Percentiles rank a stretch among this genome's conserved stretches.
phyloP scores from a whole-genome alignment of 2,797 vertebrate genomes.

The Syngnathus rostellatus region DNA sequence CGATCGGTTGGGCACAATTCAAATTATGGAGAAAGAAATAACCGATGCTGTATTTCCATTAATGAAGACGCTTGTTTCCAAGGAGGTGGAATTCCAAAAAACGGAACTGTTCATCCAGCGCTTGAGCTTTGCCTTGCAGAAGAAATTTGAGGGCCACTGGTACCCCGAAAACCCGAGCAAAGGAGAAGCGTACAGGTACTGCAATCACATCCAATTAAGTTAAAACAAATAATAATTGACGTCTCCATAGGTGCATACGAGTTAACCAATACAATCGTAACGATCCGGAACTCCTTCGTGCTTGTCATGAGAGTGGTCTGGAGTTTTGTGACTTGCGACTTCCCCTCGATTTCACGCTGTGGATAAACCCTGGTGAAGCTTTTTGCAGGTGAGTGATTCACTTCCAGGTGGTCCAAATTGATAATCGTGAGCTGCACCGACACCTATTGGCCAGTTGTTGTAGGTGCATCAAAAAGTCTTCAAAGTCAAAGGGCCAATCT shows the following conservation, averaged over 20 bases:
- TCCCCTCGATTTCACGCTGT: constrained; percentile 64
- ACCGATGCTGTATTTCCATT: constrained; percentile 73
- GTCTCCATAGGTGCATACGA: constrained; percentile 61
- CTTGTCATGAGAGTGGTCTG: constrained; percentile 63
- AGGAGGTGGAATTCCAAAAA: constrained; percentile 63
- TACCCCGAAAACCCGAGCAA: constrained; percentile 78
- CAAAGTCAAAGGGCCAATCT: no score
- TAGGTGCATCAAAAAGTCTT: no score
- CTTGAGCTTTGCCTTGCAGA: constrained; percentile 67
- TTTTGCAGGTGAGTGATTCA: constrained; percentile 64
- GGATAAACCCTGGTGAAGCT: constrained; percentile 71
- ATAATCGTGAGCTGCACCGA: not conserved
- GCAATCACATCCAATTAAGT: not conserved
- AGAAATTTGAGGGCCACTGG: constrained; percentile 80
- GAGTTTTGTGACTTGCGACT: constrained; percentile 59
- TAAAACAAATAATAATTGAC: not conserved
- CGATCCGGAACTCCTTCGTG: constrained; percentile 62
- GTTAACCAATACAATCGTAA: constrained; percentile 57
- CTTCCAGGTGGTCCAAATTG: no score
- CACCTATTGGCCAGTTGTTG: no score
- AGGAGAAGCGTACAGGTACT: constrained; percentile 81
- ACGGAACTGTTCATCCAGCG: constrained; percentile 71
- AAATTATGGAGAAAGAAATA: constrained; percentile 80
- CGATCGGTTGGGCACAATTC: not conserved
- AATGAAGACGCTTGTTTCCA: constrained; percentile 72